A percentile compares a stretch with the other conserved stretches of the same genome.
These are phyloP conservation scores for Orbicella faveolata DNA, from an alignment of 64 coral and sea anemone genomes.

Conservation along the genomic window DNA sequence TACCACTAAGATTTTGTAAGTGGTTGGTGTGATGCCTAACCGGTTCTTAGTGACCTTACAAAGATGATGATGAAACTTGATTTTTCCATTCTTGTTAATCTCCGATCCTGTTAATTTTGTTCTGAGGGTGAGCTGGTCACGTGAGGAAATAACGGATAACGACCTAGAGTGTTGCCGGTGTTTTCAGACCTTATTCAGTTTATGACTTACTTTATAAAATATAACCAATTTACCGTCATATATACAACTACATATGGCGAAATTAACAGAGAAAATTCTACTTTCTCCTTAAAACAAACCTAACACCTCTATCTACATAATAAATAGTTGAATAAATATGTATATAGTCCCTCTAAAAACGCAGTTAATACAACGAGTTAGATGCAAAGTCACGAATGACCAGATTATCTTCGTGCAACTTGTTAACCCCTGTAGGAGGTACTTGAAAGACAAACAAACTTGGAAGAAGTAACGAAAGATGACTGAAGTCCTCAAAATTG, in stretches of 20 bases:
- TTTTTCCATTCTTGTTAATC: neutral
- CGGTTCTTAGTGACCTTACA: too few relatives aligned
- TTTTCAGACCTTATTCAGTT: neutral
- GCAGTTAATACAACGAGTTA: neutral
- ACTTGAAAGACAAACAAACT: too few relatives aligned
- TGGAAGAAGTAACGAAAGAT: too few relatives aligned
- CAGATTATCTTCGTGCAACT: too few relatives aligned
- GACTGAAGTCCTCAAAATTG: too few relatives aligned
- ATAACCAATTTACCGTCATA: conserved; percentile 15
- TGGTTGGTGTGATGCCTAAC: too few relatives aligned
- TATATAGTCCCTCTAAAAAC: neutral
- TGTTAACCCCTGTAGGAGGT: too few relatives aligned
- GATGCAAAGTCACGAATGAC: neutral
- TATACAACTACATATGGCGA: conserved; percentile 15
- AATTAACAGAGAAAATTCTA: conserved; percentile 1
- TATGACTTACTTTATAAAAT: neutral
- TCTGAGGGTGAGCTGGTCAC: neutral
- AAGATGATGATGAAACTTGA: too few relatives aligned
- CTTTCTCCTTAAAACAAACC: neutral
- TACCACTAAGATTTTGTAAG: too few relatives aligned
- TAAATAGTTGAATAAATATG: conserved; percentile 26
- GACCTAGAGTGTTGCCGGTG: neutral
- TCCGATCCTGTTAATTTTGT: neutral
- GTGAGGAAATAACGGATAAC: neutral
- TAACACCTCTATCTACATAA: neutral